phyloP scores from a whole-genome alignment of 2,888 invertebrate genomes.

The Hanleya hanleyi region DNA sequence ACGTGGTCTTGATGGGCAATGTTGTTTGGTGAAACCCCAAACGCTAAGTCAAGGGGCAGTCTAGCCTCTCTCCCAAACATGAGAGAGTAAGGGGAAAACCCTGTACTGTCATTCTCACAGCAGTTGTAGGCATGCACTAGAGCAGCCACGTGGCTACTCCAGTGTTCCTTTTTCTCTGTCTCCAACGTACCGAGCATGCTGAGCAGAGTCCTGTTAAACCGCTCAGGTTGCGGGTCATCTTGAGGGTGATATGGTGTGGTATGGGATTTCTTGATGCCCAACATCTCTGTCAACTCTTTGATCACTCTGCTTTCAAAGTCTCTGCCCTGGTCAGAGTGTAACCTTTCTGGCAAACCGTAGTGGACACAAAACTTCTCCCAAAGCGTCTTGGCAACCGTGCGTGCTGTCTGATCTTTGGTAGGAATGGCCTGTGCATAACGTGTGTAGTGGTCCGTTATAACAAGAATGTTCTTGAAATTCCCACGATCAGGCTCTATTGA shows the following conservation, averaged over 20 bases:
- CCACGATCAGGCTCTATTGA: conserved; percentile 24
- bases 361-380: conserved; percentile 21
- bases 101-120: conserved; percentile 27
- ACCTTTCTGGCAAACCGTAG: conserved; percentile 32
- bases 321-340: conserved; percentile 30
- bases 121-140: conserved; percentile 31
- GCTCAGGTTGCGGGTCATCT: conserved; percentile 22
- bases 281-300: conserved; percentile 25
- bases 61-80: conserved; percentile 29
- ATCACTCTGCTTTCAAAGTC: conserved; percentile 32
- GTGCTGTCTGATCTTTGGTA: conserved; percentile 28
- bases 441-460: conserved; percentile 37
- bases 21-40: neutral
- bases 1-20: neutral
- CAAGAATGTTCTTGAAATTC: conserved; percentile 27
- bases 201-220: conserved; percentile 31
- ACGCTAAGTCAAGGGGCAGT: conserved; percentile 18
- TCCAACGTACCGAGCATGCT: conserved; percentile 30
- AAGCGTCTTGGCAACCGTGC: conserved; percentile 33
- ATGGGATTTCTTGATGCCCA: conserved; percentile 19
- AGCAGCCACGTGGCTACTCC: conserved; percentile 14
- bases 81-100: conserved; percentile 19
- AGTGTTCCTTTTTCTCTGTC: conserved; percentile 19
- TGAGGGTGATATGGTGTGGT: conserved; percentile 31
- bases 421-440: conserved; percentile 30